Conservation (phyloP, 1,140 invertebrate species). For the Paralvinella palmiformis region DNA sequence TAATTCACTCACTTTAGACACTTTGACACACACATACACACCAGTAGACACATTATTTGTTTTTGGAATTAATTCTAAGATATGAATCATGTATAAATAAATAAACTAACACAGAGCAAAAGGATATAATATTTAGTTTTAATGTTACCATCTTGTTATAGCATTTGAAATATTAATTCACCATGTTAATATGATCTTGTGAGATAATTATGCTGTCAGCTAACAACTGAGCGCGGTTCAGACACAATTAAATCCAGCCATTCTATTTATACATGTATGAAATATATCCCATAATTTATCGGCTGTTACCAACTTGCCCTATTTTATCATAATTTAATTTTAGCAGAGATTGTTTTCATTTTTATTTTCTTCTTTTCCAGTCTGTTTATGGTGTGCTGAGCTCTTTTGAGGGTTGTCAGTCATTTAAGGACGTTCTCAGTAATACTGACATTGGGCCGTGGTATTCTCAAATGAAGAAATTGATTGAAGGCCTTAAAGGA, state of each 20-base stretch:
- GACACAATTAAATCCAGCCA: too few relatives aligned
- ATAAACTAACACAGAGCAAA: too few relatives aligned
- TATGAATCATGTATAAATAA: too few relatives aligned
- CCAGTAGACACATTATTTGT: too few relatives aligned
- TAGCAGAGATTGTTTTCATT: not conserved
- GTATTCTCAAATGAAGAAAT: slow-evolving; percentile 40
- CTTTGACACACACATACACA: too few relatives aligned
- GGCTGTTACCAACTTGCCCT: not conserved
- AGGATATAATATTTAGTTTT: too few relatives aligned
- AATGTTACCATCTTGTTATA: too few relatives aligned
- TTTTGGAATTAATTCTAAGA: too few relatives aligned
- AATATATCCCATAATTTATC: too few relatives aligned
- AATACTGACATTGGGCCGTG: slow-evolving; percentile 65
- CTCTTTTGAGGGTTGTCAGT: slow-evolving; percentile 90
- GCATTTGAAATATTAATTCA: too few relatives aligned
- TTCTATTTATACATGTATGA: too few relatives aligned
- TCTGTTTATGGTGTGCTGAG: slow-evolving; percentile 87
- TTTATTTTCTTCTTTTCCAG: slow-evolving; percentile 34
- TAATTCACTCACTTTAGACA: too few relatives aligned
- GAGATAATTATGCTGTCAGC: not conserved
- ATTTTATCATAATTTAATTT: not conserved
- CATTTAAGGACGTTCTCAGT: slow-evolving; percentile 76
- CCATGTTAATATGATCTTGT: not conserved
- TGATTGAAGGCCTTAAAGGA: not conserved
- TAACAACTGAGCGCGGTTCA: not conserved